Evolutionary conservation across 2,888 invertebrate genomes (phyloP), one percentile per base, ranked within the genome.

Genomic region (Lissonota sp.): DNA sequence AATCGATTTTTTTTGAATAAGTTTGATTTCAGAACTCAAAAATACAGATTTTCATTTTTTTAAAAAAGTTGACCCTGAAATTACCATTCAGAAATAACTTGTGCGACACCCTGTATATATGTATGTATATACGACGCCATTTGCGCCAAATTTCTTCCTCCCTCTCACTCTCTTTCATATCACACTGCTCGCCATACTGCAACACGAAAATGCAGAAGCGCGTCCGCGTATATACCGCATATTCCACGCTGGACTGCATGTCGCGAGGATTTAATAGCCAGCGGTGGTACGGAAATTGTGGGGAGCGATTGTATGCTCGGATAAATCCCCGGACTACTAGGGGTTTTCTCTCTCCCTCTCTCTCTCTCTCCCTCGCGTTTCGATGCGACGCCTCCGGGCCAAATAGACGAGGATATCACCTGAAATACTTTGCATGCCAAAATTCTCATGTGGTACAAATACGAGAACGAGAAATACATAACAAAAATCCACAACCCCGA

Each of bases 241-340:
- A 80, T 80, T 77, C 80, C 75, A 40, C 51, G 64, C 58, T 49
- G 60, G 57, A 70, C 77, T 62, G 26, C 26, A 26, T 26, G 73
- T 78, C 70, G 60, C 73, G 58, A 69, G 77, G 73, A 81, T 77
- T 81, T 78, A 74, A 81, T 73, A 66, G 70, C 77, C 73, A 77
- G 58, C 60, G 69, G 73, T 74, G 44, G 63, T 81, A 73, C 77
- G 77, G 73, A 77, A 81, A 77, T 77, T 81, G 81, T 74, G 77
- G 70, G 53, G 53, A 26, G 64, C 71, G 77, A 78, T 81, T 78
- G 73, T 78, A 70, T 70, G 73, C 73, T 58, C 77, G 81, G 73
- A 78, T 78, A 74, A 81, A 77, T 73, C 77, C 58, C 72, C 63
- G 63, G 73, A 55, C 53, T 71, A 60, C 71, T 26, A 55, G 49